Conservation (phyloP, 2,113 vertebrate species). For the Collichthys lucidus region DNA sequence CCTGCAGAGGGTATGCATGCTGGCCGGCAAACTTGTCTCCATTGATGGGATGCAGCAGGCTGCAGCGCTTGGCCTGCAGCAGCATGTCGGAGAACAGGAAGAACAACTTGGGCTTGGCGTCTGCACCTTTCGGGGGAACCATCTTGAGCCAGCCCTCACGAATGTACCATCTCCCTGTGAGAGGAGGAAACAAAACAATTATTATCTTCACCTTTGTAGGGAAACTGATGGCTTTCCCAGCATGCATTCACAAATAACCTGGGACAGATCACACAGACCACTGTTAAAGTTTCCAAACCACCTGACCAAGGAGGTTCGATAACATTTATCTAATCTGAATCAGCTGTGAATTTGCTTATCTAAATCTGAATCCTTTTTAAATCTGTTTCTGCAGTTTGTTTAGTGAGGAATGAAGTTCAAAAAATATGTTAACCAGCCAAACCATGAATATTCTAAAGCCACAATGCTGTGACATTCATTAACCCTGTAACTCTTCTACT, state of each 20-base stretch:
- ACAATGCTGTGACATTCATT: background rate
- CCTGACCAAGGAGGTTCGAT: background rate
- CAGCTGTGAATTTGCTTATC: background rate
- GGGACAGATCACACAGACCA: background rate
- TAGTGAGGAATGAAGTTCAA: background rate
- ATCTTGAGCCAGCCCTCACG: constrained; percentile 84
- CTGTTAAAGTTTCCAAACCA: background rate
- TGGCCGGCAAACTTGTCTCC: constrained; percentile 82
- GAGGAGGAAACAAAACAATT: background rate
- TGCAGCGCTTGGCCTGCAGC: constrained; percentile 87
- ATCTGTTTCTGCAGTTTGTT: background rate
- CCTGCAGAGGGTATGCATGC: constrained; percentile 84
- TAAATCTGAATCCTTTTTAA: background rate
- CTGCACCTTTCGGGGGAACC: constrained; percentile 82
- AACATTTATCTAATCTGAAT: background rate
- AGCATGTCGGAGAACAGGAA: constrained; percentile 94
- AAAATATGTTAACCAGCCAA: too few relatives aligned
- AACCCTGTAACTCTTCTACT: background rate
- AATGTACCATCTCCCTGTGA: constrained; percentile 81
- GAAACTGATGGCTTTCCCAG: background rate
- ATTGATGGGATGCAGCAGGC: constrained; percentile 79
- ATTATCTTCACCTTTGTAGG: background rate
- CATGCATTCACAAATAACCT: background rate
- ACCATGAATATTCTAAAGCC: background rate
- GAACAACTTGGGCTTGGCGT: constrained; percentile 87